Conservation (phyloP, 1,140 invertebrate species). For the Schmidtea mediterranea region DNA sequence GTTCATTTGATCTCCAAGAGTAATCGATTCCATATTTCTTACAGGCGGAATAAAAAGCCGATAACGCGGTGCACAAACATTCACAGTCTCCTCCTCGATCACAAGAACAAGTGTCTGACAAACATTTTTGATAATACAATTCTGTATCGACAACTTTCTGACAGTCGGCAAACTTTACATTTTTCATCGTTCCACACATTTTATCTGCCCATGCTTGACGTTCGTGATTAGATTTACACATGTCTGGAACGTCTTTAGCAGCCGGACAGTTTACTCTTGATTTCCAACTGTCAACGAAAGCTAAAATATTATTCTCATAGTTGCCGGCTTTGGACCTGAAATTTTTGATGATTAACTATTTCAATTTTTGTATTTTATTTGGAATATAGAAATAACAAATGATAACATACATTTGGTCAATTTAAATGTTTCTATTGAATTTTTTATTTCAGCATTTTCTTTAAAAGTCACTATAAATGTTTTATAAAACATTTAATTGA, state of each 20-base stretch:
- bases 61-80: background rate
- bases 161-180: slow-evolving; percentile 41
- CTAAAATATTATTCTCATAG: slow-evolving; percentile 38
- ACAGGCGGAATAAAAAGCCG: too few relatives aligned
- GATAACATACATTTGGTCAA: too few relatives aligned
- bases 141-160: slow-evolving; percentile 47
- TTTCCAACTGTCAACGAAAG: slow-evolving; percentile 64
- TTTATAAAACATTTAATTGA: too few relatives aligned
- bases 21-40: too few relatives aligned
- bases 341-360: too few relatives aligned
- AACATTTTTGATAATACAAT: slow-evolving; percentile 32
- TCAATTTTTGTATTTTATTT: too few relatives aligned
- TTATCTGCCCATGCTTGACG: slow-evolving; percentile 45
- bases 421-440: too few relatives aligned
- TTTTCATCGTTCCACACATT: slow-evolving; percentile 45
- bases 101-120: background rate
- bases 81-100: background rate
- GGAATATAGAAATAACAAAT: too few relatives aligned
- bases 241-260: slow-evolving; percentile 33
- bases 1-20: too few relatives aligned
- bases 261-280: slow-evolving; percentile 40
- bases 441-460: too few relatives aligned
- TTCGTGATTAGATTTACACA: slow-evolving; percentile 13
- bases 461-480: too few relatives aligned
- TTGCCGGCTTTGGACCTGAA: slow-evolving; percentile 50